These are phyloP conservation scores for Pogona vitticeps DNA, from an alignment of 2,113 vertebrate species.

Conservation along the genomic window DNA sequence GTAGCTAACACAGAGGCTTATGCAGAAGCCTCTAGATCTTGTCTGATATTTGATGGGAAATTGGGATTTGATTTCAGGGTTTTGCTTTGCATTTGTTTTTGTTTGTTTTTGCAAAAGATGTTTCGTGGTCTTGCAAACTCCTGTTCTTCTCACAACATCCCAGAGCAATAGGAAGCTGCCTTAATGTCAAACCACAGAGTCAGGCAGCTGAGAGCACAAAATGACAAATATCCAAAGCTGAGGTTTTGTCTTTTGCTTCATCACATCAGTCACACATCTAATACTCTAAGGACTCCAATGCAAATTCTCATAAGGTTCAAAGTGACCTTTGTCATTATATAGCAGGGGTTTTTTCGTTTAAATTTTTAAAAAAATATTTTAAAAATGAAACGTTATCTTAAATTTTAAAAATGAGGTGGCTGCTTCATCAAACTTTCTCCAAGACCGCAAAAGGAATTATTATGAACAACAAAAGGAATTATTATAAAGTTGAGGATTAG, in stretches of 20 bases:
- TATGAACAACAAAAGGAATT: too few relatives aligned
- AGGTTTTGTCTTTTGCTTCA: slow-evolving; percentile 7
- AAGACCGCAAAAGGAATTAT: background rate
- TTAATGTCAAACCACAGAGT: slow-evolving; percentile 39
- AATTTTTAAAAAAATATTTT: background rate
- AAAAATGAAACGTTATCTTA: background rate
- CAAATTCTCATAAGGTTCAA: background rate
- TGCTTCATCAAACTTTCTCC: background rate
- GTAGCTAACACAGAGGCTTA: background rate
- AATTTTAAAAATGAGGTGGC: background rate
- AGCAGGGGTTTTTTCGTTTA: background rate
- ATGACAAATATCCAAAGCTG: slow-evolving; percentile 30
- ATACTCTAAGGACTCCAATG: background rate
- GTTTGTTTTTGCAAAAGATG: background rate
- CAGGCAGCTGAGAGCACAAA: slow-evolving; percentile 19
- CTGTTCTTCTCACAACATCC: slow-evolving; percentile 16
- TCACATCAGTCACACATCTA: background rate
- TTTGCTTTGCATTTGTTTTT: too few relatives aligned
- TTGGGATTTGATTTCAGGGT: background rate
- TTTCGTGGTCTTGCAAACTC: background rate
- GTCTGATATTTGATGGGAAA: background rate
- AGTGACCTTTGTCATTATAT: background rate
- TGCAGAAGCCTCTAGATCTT: background rate
- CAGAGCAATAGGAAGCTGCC: slow-evolving; percentile 27
- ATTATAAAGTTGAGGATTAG: slow-evolving; percentile 18